These are phyloP conservation scores for Erythrolamprus reginae DNA, from an alignment of 2,113 vertebrate species.

Conservation along the genomic window DNA sequence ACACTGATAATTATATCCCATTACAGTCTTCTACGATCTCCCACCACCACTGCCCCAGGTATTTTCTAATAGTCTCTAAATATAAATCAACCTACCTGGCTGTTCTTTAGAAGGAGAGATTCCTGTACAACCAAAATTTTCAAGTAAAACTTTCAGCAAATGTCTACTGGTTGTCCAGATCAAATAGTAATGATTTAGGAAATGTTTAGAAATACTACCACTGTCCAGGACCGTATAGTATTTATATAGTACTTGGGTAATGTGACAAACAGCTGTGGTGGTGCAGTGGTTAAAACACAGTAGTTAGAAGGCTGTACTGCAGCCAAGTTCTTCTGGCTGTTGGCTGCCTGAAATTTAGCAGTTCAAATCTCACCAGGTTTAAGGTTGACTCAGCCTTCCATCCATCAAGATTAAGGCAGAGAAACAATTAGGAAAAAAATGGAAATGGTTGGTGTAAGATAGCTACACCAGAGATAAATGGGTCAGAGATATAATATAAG, in stretches of 20 bases:
- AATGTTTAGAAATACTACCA: background rate
- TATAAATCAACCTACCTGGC: background rate
- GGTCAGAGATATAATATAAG: background rate
- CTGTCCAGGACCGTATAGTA: background rate
- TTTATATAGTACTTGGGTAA: too few species aligned
- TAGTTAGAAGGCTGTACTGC: too few species aligned
- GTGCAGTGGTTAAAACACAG: too few species aligned
- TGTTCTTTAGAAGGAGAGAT: background rate
- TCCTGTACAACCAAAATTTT: background rate
- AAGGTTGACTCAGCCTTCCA: too few species aligned
- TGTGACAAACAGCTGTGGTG: background rate
- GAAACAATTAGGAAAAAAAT: background rate
- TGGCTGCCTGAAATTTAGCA: too few species aligned
- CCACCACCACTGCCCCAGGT: too few species aligned
- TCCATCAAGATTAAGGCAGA: background rate
- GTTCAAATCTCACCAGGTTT: too few species aligned
- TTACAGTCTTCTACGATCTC: too few species aligned
- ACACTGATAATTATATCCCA: background rate
- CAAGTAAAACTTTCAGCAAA: background rate
- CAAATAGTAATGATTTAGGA: background rate
- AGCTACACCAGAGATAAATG: background rate
- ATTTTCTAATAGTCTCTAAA: background rate
- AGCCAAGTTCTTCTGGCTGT: too few species aligned
- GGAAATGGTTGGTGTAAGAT: background rate
- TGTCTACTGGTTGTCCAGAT: background rate